These are phyloP conservation scores for Lacanobia wlatinum DNA, from an alignment of 2,888 invertebrate genomes.

Conservation along the genomic window DNA sequence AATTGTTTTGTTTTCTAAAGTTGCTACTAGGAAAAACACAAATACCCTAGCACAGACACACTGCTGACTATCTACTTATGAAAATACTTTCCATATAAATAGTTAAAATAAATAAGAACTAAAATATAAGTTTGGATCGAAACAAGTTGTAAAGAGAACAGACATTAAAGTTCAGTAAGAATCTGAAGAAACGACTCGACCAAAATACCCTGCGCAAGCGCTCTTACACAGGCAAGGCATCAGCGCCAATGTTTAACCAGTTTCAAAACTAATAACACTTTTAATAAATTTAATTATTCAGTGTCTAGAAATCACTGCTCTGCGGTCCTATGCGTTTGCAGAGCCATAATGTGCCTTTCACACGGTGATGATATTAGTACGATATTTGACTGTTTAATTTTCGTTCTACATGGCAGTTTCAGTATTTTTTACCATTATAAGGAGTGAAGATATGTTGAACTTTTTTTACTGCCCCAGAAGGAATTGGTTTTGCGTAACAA, in stretches of 20 bases:
- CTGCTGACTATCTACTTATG: conserved; percentile 14
- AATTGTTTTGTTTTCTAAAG: background rate
- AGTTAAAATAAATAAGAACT: conserved; percentile 1
- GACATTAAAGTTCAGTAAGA: background rate
- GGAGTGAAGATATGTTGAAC: background rate
- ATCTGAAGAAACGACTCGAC: background rate
- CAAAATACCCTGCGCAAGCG: background rate
- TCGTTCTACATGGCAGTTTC: background rate
- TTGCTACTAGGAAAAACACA: conserved; percentile 30
- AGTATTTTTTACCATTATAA: background rate
- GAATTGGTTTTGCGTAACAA: background rate
- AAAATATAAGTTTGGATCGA: background rate
- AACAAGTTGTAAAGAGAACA: conserved; percentile 15
- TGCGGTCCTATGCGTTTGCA: background rate
- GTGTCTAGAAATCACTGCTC: background rate
- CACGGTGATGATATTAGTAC: background rate
- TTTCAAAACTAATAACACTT: background rate
- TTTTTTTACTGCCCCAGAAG: background rate
- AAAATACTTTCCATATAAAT: conserved; percentile 4
- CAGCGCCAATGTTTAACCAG: too few relatives aligned
- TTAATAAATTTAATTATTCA: background rate
- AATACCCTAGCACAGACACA: conserved; percentile 31
- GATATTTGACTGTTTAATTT: background rate
- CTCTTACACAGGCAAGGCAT: background rate
- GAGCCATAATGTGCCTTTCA: background rate